Conservation (phyloP, 2,888 invertebrate species). For the Torymus aiolomorphi region DNA sequence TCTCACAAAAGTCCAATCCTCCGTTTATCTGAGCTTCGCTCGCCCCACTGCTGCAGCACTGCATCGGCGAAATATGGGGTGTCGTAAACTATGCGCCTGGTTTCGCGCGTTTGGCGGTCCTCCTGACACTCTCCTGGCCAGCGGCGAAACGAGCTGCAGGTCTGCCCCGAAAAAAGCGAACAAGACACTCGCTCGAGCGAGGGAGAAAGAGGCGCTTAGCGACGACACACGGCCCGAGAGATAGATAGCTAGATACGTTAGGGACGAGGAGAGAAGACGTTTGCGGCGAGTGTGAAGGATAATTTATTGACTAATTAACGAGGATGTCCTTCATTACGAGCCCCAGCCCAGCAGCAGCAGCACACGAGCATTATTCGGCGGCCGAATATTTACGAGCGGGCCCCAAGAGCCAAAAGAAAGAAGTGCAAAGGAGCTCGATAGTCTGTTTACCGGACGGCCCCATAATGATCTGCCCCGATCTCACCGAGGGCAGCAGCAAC, state of each 20-base stretch:
- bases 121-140: neutral
- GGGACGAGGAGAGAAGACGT: constrained; percentile 53
- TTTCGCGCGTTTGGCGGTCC: constrained; percentile 38
- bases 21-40: too few species aligned
- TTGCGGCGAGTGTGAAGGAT: constrained; percentile 71
- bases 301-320: constrained; percentile 76
- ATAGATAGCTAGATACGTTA: constrained; percentile 49
- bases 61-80: constrained; percentile 56
- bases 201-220: constrained; percentile 18
- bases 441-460: constrained; percentile 63
- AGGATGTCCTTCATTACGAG: constrained; percentile 75
- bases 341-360: constrained; percentile 65
- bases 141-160: too few species aligned
- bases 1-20: too few species aligned
- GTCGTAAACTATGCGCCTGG: constrained; percentile 69
- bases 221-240: constrained; percentile 38
- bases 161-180: neutral
- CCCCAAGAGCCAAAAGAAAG: constrained; percentile 15
- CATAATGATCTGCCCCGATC: constrained; percentile 73
- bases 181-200: constrained; percentile 9
- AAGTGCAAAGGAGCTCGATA: constrained; percentile 55
- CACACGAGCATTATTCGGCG: constrained; percentile 72
- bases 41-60: too few species aligned
- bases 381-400: constrained; percentile 74
- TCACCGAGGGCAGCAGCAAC: constrained; percentile 56